These are phyloP conservation scores for Lichenostomus cassidix DNA, from an alignment of 2,113 vertebrate genomes.

Conservation along the genomic window DNA sequence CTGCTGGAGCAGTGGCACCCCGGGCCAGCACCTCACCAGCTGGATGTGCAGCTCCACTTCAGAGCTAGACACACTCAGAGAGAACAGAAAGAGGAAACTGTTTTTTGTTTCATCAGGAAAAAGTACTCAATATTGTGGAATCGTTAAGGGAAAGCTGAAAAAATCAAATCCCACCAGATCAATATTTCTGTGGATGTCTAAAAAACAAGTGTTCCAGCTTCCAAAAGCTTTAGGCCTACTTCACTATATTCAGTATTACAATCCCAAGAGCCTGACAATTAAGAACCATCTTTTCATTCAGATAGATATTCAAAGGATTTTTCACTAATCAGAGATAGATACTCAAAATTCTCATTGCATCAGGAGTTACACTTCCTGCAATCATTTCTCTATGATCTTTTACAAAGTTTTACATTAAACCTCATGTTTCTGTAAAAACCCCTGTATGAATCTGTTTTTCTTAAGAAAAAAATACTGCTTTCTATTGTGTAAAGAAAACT, in stretches of 20 bases:
- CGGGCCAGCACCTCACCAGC: neutral
- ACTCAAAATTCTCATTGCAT: neutral
- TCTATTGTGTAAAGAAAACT: neutral
- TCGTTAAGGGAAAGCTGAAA: neutral
- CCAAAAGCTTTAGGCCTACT: neutral
- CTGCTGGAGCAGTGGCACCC: neutral
- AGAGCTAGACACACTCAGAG: neutral
- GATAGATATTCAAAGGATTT: neutral
- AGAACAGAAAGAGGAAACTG: neutral
- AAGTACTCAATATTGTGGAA: neutral
- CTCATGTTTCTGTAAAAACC: neutral
- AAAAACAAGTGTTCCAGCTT: neutral
- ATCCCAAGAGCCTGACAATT: neutral
- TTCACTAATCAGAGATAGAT: neutral
- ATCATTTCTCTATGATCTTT: conserved; percentile 14
- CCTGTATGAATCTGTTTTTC: conserved; percentile 3
- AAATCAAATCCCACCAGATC: neutral
- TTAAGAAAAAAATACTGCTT: conserved; percentile 18
- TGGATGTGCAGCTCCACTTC: neutral
- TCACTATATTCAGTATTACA: neutral
- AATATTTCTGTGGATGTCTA: neutral
- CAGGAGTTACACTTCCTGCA: neutral
- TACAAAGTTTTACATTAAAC: neutral
- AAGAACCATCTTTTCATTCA: neutral
- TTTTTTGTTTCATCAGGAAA: neutral